Base-by-base conservation (phyloP, 1,140 invertebrate species). In the Colletes latitarsis region DNA sequence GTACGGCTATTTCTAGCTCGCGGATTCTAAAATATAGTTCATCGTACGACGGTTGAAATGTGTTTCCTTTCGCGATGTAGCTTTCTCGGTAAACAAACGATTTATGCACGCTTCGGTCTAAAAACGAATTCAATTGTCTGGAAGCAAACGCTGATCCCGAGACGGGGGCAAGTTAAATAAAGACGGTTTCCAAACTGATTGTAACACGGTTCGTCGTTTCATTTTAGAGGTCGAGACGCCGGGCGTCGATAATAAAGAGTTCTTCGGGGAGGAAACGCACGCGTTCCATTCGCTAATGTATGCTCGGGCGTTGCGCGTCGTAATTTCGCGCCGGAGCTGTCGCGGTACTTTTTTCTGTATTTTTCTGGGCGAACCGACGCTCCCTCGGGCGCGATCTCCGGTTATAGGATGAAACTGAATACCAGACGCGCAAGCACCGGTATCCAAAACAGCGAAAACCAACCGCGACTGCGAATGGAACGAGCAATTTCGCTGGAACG, bases 391-490 rank as follows among this genome's bases (percentile, higher is more conserved):
- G 17, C 43, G 57, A 73, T 73, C 57, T 73, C 15, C 19, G 57
- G 43, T 73, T 73, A 73, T 73, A 57, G 41, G 71, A 73, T 49
- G 71, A 62, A 73, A 73, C 43, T 30, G 71, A 62, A 73, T 30
- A 39, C 41, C 57, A 6, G 8, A 5, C 43, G 8, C 19, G 0
- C n/a, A n/a, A 30, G 41, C 57, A 49, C n/a, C 71, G 71, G 43
- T 73, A 73, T 49, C 57, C 46, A 73, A 73, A 73, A 62, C 57
- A 43, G 19, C 15, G 57, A 57, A 62, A 63, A 63, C 43, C 41
- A 49, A 39, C 15, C 71, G 43, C 43, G 43, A 43, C 43, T 43
- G 43, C 43, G 43, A 30, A 30, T 30, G 30, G 30, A 30, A 30
- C 30, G 30, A 30, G 30, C 30, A 30, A 30, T 30, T 30, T 30